A percentile compares a stretch with the other conserved stretches of the same genome.
These are phyloP conservation scores for Eublepharis macularius DNA, from an alignment of 2,113 vertebrate genomes.

Conservation along the genomic window DNA sequence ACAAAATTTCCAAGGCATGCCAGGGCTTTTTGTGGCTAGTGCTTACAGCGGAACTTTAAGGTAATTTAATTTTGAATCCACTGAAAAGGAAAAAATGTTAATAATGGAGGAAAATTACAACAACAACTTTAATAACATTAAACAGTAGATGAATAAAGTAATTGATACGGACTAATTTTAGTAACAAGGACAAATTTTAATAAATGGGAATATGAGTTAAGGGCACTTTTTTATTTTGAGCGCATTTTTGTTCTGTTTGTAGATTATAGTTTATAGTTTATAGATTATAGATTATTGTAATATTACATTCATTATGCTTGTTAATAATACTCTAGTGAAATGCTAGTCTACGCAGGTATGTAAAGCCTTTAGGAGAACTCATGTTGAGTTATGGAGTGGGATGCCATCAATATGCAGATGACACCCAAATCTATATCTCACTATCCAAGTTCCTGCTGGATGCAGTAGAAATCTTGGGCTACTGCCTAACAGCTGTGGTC, in stretches of 20 bases:
- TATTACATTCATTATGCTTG: not conserved
- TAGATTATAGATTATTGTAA: not conserved
- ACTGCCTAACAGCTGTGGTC: no score
- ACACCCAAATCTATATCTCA: no score
- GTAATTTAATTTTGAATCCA: conserved; percentile 70
- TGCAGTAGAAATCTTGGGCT: no score
- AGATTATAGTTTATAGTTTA: not conserved
- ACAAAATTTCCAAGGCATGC: conserved; percentile 84
- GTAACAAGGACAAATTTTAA: not conserved
- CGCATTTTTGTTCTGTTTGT: not conserved
- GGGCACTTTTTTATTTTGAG: not conserved
- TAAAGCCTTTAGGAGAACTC: no score
- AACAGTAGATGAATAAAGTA: not conserved
- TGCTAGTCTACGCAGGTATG: not conserved
- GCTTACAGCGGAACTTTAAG: conserved; percentile 96
- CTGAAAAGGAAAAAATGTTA: not conserved
- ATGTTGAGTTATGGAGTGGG: no score
- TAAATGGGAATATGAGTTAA: not conserved
- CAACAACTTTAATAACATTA: not conserved
- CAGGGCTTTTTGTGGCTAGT: conserved; percentile 95
- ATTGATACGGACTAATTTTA: not conserved
- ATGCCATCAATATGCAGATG: no score
- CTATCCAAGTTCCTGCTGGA: no score
- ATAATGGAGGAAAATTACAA: not conserved
- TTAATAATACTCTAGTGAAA: not conserved